Conservation (phyloP, 2,888 invertebrate species). For the Sericinus montela region DNA sequence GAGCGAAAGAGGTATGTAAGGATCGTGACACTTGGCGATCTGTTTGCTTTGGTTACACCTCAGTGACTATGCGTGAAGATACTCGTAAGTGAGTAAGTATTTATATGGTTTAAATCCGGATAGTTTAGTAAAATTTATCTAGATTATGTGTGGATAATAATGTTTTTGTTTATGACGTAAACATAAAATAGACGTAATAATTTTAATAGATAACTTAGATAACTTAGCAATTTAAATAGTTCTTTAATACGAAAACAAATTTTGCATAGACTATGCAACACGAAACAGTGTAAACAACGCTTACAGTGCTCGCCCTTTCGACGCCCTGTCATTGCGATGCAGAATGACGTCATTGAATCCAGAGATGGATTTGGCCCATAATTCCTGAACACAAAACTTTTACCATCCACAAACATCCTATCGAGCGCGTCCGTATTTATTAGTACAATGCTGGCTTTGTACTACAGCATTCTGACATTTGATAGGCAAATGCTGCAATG, state of each 20-base stretch:
- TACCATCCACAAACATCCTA: constrained; percentile 27
- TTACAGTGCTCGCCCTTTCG: constrained; percentile 54
- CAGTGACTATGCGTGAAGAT: no score
- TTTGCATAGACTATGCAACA: constrained; percentile 21
- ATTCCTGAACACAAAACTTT: constrained; percentile 60
- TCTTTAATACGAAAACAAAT: not conserved
- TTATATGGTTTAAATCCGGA: no score
- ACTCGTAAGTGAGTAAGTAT: no score
- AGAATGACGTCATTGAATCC: constrained; percentile 71
- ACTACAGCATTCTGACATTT: not conserved
- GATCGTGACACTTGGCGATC: no score
- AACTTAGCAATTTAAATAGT: not conserved
- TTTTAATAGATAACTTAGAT: no score
- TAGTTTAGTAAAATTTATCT: no score
- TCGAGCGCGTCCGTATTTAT: constrained; percentile 6
- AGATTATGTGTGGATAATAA: no score
- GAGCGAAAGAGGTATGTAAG: no score
- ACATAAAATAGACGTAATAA: no score
- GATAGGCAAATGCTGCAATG: constrained; percentile 34
- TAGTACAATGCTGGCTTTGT: constrained; percentile 35
- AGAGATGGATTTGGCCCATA: constrained; percentile 75
- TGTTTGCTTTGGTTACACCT: no score
- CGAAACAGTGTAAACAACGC: constrained; percentile 43
- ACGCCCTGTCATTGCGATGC: constrained; percentile 68
- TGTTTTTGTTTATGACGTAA: no score